A percentile compares a stretch with the other conserved stretches of the same genome.
Evolutionary conservation across 2,113 vertebrate genomes (phyloP).

Genomic region (Lycocorax pyrrhopterus): DNA sequence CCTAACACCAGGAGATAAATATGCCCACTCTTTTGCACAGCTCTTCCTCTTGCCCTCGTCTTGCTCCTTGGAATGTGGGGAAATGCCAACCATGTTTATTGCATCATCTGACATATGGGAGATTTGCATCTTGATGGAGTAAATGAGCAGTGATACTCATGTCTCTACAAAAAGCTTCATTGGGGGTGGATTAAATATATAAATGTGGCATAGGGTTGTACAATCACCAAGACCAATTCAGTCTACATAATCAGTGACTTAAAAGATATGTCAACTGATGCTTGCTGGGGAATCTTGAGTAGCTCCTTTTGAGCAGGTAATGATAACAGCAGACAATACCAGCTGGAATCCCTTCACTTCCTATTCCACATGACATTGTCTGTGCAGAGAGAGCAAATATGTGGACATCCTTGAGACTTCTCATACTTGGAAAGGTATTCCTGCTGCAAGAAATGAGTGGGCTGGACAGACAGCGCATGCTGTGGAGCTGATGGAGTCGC

Average conservation of each 20-base stretch:
- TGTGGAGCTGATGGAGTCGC: not conserved
- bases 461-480: not conserved
- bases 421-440: not conserved
- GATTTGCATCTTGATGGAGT: not conserved
- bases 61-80: not conserved
- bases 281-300: not conserved
- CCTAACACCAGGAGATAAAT: not conserved
- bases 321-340: not conserved
- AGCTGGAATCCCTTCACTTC: not conserved
- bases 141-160: not conserved
- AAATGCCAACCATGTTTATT: not conserved
- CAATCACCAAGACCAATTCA: not conserved
- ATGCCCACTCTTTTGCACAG: rapidly evolving
- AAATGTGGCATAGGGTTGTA: not conserved
- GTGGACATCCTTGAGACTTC: not conserved
- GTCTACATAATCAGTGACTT: not conserved
- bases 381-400: not conserved
- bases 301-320: not conserved
- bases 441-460: not conserved
- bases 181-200: not conserved
- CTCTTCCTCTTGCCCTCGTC: not conserved
- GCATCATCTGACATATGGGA: not conserved
- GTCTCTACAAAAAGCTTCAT: not conserved
- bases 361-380: rapidly evolving
- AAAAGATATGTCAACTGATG: not conserved